Evolutionary conservation across 2,888 invertebrate genomes (phyloP).

Genomic region (Linnaemya vulpina): DNA sequence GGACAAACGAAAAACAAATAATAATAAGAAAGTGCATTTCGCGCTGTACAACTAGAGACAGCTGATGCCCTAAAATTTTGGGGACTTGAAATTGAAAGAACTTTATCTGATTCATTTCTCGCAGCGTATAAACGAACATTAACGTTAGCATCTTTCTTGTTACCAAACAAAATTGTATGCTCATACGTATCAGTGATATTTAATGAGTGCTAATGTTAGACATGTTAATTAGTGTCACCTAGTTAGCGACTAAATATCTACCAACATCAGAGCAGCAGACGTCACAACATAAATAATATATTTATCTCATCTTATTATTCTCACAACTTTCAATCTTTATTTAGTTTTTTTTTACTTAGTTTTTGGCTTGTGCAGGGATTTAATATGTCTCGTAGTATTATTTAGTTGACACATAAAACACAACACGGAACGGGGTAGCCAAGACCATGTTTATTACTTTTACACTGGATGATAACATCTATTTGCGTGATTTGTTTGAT

Average conservation of each 20-base stretch:
- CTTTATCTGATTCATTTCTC: constrained; percentile 8
- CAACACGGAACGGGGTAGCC: constrained; percentile 9
- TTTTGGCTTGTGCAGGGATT: constrained; percentile 46
- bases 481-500: constrained; percentile 54
- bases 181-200: constrained; percentile 55
- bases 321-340: constrained; percentile 5
- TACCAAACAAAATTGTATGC: not conserved
- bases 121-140: not conserved
- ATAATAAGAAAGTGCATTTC: too few relatives aligned
- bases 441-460: constrained; percentile 49
- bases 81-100: not conserved
- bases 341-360: not conserved
- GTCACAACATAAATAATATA: constrained; percentile 38
- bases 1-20: too few relatives aligned
- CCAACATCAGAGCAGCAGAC: constrained; percentile 32
- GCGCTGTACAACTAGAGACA: too few relatives aligned
- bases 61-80: too few relatives aligned
- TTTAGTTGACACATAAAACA: constrained; percentile 3
- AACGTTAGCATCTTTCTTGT: not conserved
- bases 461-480: not conserved
- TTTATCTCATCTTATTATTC: constrained; percentile 10
- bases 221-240: constrained; percentile 72
- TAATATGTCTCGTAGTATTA: constrained; percentile 42
- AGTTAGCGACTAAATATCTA: constrained; percentile 51
- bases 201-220: constrained; percentile 73